Evolutionary conservation across 2,113 vertebrate species (phyloP).

Genomic region (Asarcornis scutulata): DNA sequence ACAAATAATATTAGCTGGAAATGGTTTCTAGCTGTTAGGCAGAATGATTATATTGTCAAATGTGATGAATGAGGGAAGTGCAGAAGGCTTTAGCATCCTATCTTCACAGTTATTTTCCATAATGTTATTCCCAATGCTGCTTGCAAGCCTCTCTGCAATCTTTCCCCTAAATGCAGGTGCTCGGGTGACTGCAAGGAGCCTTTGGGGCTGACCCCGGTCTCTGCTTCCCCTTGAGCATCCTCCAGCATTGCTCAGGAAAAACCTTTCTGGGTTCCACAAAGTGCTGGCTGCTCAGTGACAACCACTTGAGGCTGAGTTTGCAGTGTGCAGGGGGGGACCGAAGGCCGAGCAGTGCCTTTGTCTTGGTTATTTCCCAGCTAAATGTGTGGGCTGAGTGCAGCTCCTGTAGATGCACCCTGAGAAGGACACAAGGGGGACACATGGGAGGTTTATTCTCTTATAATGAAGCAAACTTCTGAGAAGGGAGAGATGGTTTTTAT

Average conservation of each 20-base stretch:
- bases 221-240: background rate
- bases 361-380: background rate
- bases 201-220: background rate
- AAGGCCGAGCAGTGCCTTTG: background rate
- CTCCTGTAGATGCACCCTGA: background rate
- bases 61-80: background rate
- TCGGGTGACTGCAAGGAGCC: background rate
- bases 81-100: background rate
- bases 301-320: rapidly evolving
- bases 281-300: no score
- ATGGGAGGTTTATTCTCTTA: background rate
- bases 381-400: background rate
- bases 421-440: background rate
- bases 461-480: background rate
- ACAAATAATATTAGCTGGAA: background rate
- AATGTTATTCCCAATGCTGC: background rate
- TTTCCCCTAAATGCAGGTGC: background rate
- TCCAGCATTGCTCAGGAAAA: background rate
- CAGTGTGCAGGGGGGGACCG: rapidly evolving
- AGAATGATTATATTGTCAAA: background rate
- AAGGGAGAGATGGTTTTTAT: background rate
- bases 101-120: background rate
- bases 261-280: no score
- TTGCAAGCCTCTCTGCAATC: background rate
- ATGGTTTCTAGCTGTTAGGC: background rate